phyloP scores from a whole-genome alignment of 2,888 invertebrate genomes.

The Napeogenes sylphis region DNA sequence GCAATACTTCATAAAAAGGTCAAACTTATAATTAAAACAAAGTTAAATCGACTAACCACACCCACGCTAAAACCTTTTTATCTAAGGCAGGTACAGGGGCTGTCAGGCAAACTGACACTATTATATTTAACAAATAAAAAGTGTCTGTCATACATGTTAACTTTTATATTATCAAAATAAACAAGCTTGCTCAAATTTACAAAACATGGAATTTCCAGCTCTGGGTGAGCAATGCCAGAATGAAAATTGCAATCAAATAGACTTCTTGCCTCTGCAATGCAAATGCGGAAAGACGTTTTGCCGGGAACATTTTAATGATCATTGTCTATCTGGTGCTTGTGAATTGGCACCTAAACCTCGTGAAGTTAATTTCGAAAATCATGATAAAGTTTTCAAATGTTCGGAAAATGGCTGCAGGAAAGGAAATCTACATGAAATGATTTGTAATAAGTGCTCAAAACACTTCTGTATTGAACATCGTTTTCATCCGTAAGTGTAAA shows the following conservation, averaged over 20 bases:
- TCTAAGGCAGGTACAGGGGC: too few relatives aligned
- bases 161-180: constrained; percentile 10
- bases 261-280: constrained; percentile 85
- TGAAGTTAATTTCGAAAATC: constrained; percentile 57
- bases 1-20: too few relatives aligned
- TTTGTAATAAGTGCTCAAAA: constrained; percentile 80
- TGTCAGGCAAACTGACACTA: too few relatives aligned
- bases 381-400: constrained; percentile 74
- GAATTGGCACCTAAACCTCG: constrained; percentile 60
- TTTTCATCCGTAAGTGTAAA: constrained; percentile 67
- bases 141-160: background rate
- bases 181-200: constrained; percentile 3
- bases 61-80: too few relatives aligned
- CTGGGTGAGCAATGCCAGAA: constrained; percentile 82
- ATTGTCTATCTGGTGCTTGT: constrained; percentile 74
- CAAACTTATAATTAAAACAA: too few relatives aligned
- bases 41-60: too few relatives aligned
- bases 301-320: constrained; percentile 80
- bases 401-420: constrained; percentile 77
- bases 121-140: too few relatives aligned
- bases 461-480: constrained; percentile 86
- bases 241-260: constrained; percentile 80
- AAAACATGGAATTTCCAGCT: constrained; percentile 83
- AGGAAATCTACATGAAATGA: constrained; percentile 80
- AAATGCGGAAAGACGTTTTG: constrained; percentile 81